Base-by-base conservation (phyloP, 2,797 vertebrate species). In the Syngnathus rostellatus region DNA sequence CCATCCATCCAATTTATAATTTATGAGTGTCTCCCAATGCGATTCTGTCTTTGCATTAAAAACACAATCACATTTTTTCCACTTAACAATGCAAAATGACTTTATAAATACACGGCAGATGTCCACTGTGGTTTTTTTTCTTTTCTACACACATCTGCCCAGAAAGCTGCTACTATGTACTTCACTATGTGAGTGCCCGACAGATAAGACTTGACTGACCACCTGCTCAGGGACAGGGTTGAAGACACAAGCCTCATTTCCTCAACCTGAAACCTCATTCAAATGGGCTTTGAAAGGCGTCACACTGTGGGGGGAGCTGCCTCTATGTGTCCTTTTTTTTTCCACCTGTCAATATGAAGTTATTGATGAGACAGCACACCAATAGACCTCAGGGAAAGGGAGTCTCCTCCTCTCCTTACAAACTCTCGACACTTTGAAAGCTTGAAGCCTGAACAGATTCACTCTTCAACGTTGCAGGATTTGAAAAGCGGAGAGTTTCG, bases 361-460 rank as follows among this genome's bases (percentile, higher is more conserved):
- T 82, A 83, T 83, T 85, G 81, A 83, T 81, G 81, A 78, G 81
- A 81, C 80, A 80, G 71, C 77, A 54, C 73, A 74, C 77, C 74
- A 78, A 81, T 72, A 77, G 82, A 72, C 72, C 71, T 67, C 45
- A 78, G 67, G 62, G 70, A 66, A 25, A 53, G 21, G 50, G 53
- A 64, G 50, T 64, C 65, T 57, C 66, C 71, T 66, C 65, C 68
- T 69, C 54, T 66, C 48, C 50, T 23, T 55, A 11, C 19, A 68
- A 40, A 69, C 62, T 55, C 68, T 55, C 61, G 53, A 57, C 55
- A 23, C 58, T 31, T 17, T 39, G 57, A 54, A 54, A 54, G 51
- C 10, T 25, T 23, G n/a, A 12, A 12, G 51, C n/a, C 51, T 54
- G 21, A 12, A 23, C 10, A 25, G 21, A 23, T 10, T 25, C 21